A percentile compares a stretch with the other conserved stretches of the same genome.
These are phyloP conservation scores for Boleophthalmus pectinirostris DNA, from an alignment of 2,113 vertebrate species.

Conservation along the genomic window DNA sequence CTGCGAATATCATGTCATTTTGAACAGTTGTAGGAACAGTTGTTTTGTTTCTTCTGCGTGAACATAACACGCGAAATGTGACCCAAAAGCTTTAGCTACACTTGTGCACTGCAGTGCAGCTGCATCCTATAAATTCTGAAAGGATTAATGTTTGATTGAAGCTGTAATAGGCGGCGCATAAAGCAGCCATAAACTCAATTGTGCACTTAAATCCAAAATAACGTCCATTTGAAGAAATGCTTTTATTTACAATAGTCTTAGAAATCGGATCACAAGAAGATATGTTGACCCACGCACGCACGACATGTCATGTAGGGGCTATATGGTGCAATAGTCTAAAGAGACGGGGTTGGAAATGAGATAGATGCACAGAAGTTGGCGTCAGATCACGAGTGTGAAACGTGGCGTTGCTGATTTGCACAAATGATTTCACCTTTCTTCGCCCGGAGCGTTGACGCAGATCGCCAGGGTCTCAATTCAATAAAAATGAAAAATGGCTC, in stretches of 20 bases:
- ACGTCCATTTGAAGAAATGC: background rate
- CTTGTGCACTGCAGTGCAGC: slow-evolving; percentile 5
- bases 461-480: slow-evolving; percentile 78
- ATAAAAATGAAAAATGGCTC: slow-evolving; percentile 81
- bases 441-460: slow-evolving; percentile 65
- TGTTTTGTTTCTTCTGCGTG: background rate
- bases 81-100: background rate
- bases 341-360: slow-evolving; percentile 10
- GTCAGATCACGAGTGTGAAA: slow-evolving; percentile 20
- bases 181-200: background rate
- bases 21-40: background rate
- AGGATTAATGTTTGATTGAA: slow-evolving; percentile 10
- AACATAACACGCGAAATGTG: background rate
- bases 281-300: background rate
- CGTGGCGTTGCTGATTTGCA: slow-evolving; percentile 67
- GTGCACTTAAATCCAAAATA: background rate
- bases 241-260: background rate
- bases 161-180: background rate
- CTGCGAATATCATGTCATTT: background rate
- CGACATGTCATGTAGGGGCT: background rate
- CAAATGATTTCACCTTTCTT: slow-evolving; percentile 78
- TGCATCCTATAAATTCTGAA: slow-evolving; percentile 1
- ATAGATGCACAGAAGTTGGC: slow-evolving; percentile 29
- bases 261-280: background rate
- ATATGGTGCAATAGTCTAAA: background rate